phyloP scores from a whole-genome alignment of 2,113 vertebrate species.

The Campylomormyrus numenius region DNA sequence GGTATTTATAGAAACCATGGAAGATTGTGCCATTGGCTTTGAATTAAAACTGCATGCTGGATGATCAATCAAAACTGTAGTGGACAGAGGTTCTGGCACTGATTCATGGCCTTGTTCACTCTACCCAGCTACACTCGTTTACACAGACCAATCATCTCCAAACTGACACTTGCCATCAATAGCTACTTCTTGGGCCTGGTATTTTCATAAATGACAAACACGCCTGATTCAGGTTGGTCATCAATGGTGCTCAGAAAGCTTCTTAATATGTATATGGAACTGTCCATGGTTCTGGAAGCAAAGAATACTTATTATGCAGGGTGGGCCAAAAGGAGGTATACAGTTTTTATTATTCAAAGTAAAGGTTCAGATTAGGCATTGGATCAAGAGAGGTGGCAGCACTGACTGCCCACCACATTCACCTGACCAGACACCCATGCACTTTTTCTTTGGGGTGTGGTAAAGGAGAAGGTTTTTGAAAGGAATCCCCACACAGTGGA shows the following conservation, averaged over 20 bases:
- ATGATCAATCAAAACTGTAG: conserved; percentile 50
- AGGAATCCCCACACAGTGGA: neutral
- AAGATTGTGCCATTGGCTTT: conserved; percentile 42
- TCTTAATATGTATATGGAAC: neutral
- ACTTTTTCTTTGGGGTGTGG: neutral
- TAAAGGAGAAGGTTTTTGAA: neutral
- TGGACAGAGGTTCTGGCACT: neutral
- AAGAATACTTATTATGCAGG: neutral
- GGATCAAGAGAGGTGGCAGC: neutral
- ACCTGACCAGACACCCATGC: neutral
- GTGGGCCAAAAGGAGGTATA: neutral
- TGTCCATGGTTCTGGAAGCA: neutral
- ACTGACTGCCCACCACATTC: neutral
- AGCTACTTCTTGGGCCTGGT: neutral
- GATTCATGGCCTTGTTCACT: conserved; percentile 17
- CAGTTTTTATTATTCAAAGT: neutral
- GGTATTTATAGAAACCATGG: conserved; percentile 53
- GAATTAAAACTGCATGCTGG: conserved; percentile 46
- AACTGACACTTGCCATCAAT: conserved; percentile 44
- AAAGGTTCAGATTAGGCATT: neutral
- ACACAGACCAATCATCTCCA: conserved; percentile 38
- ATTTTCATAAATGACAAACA: neutral
- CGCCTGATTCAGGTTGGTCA: neutral
- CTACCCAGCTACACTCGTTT: conserved; percentile 20
- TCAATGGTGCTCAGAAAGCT: neutral